Evolutionary conservation across 1,140 invertebrate genomes (phyloP), one percentile per base, ranked within the genome.

Genomic region (Cydia strobilella): DNA sequence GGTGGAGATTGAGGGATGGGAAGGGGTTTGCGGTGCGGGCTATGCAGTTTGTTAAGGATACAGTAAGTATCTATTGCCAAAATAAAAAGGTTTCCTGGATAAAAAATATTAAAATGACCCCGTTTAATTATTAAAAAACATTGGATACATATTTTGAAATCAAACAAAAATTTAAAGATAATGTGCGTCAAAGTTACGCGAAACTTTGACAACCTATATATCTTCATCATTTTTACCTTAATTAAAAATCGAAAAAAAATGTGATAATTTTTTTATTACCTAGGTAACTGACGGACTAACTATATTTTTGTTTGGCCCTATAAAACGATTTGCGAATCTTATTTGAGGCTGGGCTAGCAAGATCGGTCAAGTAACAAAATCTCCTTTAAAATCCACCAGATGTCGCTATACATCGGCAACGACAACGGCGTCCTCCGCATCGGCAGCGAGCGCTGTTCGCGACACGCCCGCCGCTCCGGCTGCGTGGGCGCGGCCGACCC

Each of bases 401-500:
- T 96, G 83, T 97, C 97, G 0, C 85, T 99, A 1, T 98, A 98
- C 87, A 93, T 98, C 51, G 97, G 97, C 72, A 97, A 96, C 51
- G 94, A 96, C 59, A 88, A 93, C 10, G 94, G 95, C 18, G 89
- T 99, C 0, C 86, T 97, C 0, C 94, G 96, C 48, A 94, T 98
- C 42, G 94, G 96, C 1, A 95, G 96, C 0, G 94, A 96, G 66
- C 96, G 97, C 71, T 99, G 98, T 85, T 91, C 93, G 25, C 94
- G 97, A 2, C 96, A 97, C 89, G 93, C 93, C 18, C 95, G 94
- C 1, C 94, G 95, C 48, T 91, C 94, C 3, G 94, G 96, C 1
- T 99, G 98, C 88, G 82, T 98, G 20, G 96, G 96, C 81, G 96
- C 97, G 0, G 96, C 96, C 92, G 98, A 99, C 91, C 98, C 98